Conservation (phyloP, 2,888 invertebrate species). For the Ophioninae sp. region DNA sequence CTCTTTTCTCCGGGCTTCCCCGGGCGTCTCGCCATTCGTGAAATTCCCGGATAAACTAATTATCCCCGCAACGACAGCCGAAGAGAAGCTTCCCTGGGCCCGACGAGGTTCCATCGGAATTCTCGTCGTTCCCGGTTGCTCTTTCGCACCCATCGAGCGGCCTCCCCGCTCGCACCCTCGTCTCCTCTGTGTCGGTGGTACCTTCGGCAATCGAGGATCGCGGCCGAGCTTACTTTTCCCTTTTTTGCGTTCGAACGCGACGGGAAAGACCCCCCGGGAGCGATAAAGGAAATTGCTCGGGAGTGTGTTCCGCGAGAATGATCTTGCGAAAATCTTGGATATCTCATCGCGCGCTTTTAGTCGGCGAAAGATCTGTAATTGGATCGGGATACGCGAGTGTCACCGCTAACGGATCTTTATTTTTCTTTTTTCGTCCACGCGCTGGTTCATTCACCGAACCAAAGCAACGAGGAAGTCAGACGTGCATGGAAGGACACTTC, state of each 20-base stretch:
- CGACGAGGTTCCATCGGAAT: constrained; percentile 68
- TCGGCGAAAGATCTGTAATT: constrained; percentile 54
- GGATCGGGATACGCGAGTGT: constrained; percentile 11
- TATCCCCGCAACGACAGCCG: constrained; percentile 59
- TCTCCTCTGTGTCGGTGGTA: constrained; percentile 18
- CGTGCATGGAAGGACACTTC: too few species aligned
- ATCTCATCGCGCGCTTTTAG: constrained; percentile 48
- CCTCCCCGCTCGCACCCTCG: not conserved
- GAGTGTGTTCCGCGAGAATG: constrained; percentile 54
- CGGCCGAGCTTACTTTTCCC: constrained; percentile 31
- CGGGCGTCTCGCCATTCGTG: constrained; percentile 67
- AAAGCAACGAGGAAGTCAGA: too few species aligned
- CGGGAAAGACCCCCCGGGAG: constrained; percentile 56
- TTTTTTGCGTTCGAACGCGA: not conserved
- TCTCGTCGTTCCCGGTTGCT: constrained; percentile 67
- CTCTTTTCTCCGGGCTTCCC: constrained; percentile 22
- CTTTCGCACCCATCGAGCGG: constrained; percentile 25
- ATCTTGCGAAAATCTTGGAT: constrained; percentile 15
- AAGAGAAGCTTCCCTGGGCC: constrained; percentile 51
- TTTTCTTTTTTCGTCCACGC: constrained; percentile 15
- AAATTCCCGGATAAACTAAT: constrained; percentile 68
- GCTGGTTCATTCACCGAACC: constrained; percentile 12
- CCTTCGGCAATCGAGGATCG: not conserved
- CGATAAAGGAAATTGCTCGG: constrained; percentile 59
- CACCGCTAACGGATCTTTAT: not conserved